phyloP scores from a whole-genome alignment of 2,113 vertebrate species.

The Oncorhynchus nerka region DNA sequence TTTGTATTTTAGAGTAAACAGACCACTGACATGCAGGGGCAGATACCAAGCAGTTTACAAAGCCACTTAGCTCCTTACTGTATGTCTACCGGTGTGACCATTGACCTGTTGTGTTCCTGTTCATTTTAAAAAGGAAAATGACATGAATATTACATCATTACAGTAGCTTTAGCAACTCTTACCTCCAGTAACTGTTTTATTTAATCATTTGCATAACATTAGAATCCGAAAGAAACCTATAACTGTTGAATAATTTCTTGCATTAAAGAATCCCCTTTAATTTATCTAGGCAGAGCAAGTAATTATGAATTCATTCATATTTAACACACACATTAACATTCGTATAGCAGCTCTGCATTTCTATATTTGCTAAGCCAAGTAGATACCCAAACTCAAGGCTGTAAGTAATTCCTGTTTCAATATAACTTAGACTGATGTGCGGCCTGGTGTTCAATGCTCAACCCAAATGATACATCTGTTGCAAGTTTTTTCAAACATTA shows the following conservation, averaged over 20 bases:
- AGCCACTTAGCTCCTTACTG: too few species aligned
- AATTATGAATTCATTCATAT: constrained; percentile 53
- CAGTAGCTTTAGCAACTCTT: background rate
- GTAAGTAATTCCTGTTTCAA: constrained; percentile 14
- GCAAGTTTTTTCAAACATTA: too few species aligned
- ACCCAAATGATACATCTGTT: too few species aligned
- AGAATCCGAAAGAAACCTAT: constrained; percentile 33
- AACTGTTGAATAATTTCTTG: constrained; percentile 31
- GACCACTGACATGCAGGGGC: too few species aligned
- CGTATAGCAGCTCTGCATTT: constrained; percentile 36
- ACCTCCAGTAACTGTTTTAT: constrained; percentile 14
- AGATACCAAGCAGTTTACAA: too few species aligned
- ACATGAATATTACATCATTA: background rate
- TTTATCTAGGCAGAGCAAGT: constrained; percentile 42
- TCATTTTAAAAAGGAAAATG: too few species aligned
- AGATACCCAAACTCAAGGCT: constrained; percentile 24
- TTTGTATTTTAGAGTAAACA: too few species aligned
- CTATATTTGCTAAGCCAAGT: constrained; percentile 48
- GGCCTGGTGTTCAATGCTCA: background rate
- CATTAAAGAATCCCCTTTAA: constrained; percentile 28
- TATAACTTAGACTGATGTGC: background rate
- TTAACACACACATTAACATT: constrained; percentile 47
- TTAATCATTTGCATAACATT: constrained; percentile 37
- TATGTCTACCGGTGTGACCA: too few species aligned
- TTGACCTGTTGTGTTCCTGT: too few species aligned